A percentile compares a stretch with the other conserved stretches of the same genome.
Evolutionary conservation across 2,888 invertebrate genomes (phyloP).

Genomic region (Hofmannophila pseudospretella): DNA sequence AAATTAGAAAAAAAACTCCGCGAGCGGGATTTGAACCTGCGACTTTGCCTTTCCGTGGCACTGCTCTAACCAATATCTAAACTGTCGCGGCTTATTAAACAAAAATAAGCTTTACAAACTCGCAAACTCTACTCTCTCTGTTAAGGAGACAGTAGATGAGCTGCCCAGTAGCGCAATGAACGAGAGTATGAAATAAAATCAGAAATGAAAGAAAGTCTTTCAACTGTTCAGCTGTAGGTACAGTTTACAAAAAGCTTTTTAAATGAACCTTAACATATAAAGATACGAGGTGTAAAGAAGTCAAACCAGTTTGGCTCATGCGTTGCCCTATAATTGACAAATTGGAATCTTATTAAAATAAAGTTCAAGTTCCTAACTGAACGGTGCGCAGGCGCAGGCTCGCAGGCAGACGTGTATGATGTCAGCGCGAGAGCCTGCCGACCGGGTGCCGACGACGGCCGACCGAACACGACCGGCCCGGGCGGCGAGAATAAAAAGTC

Average conservation of each 20-base stretch:
- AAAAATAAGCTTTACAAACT: too few species aligned
- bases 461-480: constrained; percentile 54
- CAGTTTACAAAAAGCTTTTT: constrained; percentile 42
- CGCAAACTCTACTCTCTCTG: too few species aligned
- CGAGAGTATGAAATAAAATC: too few species aligned
- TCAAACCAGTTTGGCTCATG: constrained; percentile 69
- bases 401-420: constrained; percentile 42
- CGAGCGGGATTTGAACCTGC: too few species aligned
- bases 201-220: too few species aligned
- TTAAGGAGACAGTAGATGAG: too few species aligned
- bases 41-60: too few species aligned
- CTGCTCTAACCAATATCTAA: too few species aligned
- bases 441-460: constrained; percentile 61
- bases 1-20: too few species aligned
- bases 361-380: constrained; percentile 73
- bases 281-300: constrained; percentile 67
- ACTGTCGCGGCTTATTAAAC: too few species aligned
- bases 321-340: constrained; percentile 82
- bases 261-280: constrained; percentile 46
- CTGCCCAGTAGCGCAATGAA: too few species aligned
- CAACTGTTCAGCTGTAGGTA: too few species aligned
- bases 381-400: constrained; percentile 42
- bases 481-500: constrained; percentile 65
- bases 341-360: constrained; percentile 84
- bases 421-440: constrained; percentile 53